Evolutionary conservation across 2,797 vertebrate species (phyloP), one percentile per base, ranked within the genome.

Genomic region (Enteromius radiatus): DNA sequence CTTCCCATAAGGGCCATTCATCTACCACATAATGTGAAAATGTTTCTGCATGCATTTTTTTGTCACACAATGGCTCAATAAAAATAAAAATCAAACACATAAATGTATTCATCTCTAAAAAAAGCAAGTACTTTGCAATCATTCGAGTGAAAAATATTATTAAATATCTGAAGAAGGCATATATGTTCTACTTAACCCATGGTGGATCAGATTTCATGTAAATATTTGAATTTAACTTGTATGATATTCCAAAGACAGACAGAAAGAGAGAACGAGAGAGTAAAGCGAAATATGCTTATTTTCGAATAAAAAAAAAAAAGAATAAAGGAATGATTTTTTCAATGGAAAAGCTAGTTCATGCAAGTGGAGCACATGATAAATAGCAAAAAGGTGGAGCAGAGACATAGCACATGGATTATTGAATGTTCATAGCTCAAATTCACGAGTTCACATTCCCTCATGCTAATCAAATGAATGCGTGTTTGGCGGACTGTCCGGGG

Each of bases 11-110:
- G 38, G 9, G 15, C 52, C 74, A 70, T 63, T 68, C 36, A 47
- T 76, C 74, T 70, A 10, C 19, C 17, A 54, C 81, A 49, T 77
- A 61, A 83, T 69, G 73, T 64, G 69, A 73, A 52, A 77, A 33
- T 19, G 65, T 47, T 28, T 38, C 41, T 7, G 41, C 9, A 47
- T 71, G 8, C n/a, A 31, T 14, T 54, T 19, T 68, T 38, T 61
- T 11, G 52, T 71, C 36, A 56, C 15, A 65, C 23, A 65, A 28
- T 26, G 45, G 33, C 59, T 73, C 28, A 61, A 80, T 70, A 61
- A 69, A 54, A n/a, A 54, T 7, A 17, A 47, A 54, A 28, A 33
- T 61, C 17, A 63, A 70, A 70, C 12, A 69, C 63, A 26, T 23
- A 9, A 47, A 43, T 2, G 21, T n/a, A 36, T 52, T 73, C 14